Percentiles rank a stretch among this genome's conserved stretches.
Evolutionary conservation across 2,797 vertebrate species (phyloP).

Genomic region (Choloepus didactylus): DNA sequence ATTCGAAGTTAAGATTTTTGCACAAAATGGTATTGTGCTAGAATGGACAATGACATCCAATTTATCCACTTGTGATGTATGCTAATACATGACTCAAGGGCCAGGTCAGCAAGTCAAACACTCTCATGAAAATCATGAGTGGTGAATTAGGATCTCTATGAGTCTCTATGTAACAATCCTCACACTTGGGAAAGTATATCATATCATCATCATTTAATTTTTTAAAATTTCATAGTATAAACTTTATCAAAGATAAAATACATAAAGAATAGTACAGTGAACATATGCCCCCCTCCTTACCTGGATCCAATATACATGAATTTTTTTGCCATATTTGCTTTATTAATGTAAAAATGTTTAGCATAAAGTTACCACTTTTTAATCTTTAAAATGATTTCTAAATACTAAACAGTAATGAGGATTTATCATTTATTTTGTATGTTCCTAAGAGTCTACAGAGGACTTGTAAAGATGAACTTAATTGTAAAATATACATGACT

Average conservation of each 20-base stretch:
- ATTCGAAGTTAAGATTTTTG: constrained; percentile 54
- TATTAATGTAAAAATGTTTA: constrained; percentile 50
- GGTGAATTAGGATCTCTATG: not conserved
- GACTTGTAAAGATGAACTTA: constrained; percentile 48
- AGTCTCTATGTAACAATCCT: not conserved
- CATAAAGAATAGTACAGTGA: constrained; percentile 15
- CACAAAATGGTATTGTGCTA: not conserved
- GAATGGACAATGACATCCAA: not conserved
- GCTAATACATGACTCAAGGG: constrained; percentile 1
- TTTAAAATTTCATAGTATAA: not conserved
- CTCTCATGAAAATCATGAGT: not conserved
- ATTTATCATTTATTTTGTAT: constrained; percentile 61
- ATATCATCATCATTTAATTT: constrained; percentile 21
- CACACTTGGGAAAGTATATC: not conserved
- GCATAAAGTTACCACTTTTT: constrained; percentile 6
- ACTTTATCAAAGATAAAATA: constrained; percentile 48
- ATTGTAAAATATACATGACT: not conserved
- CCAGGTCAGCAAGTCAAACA: not conserved
- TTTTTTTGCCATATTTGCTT: constrained; percentile 48
- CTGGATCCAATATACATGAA: not conserved
- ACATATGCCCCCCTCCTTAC: not conserved
- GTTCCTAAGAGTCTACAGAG: not conserved
- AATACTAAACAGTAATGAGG: not conserved
- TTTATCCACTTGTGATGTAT: not conserved
- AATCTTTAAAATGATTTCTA: constrained; percentile 54